Base-by-base conservation (phyloP, 2,888 invertebrate species). In the Nemotelus nigrinus region DNA sequence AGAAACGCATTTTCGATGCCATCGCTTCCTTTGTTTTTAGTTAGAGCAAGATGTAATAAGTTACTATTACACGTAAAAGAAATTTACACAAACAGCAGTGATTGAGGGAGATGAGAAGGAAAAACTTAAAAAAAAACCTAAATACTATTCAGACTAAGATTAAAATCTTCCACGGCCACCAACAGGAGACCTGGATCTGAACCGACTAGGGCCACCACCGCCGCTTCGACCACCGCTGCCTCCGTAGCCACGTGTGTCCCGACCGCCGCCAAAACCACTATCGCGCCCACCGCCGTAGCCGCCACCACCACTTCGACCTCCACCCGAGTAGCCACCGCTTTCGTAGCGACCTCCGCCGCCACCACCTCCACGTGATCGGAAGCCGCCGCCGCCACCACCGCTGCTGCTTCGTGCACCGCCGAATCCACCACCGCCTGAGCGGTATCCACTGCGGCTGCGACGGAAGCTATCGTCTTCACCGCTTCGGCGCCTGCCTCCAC, bases 401-500 rank as follows among this genome's bases (percentile, higher is more conserved):
- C 77, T 67, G 79, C 90, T 88, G 83, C 88, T 81, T 84, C 87
- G 81, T 80, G 89, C 89, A 41, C 85, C 81, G 84, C 86, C 78
- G 85, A 89, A 87, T 77, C 89, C 88, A 78, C 88, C 87, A 80
- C 86, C 86, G 60, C 88, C 85, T 63, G 86, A 85, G 58, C 87
- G 85, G 68, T 88, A 85, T 3, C 88, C 85, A 53, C 88, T 88
- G 63, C 90, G 88, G 79, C 91, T 90, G 41, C 91, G 88, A 81
- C 91, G 90, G 74, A 90, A 87, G 78, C 81, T 80, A 79, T 91
- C 89, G 74, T 90, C 90, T 81, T 91, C 90, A 79, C 83, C 81
- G 80, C 86, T 86, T 77, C 89, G 88, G 8, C 88, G 86, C 80
- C 87, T 86, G 44, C 88, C 86, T 3, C 90, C 88, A 43, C 91